These are phyloP conservation scores for Drosophila kokeensis DNA, from an alignment of 2,888 invertebrate species.

Conservation along the genomic window DNA sequence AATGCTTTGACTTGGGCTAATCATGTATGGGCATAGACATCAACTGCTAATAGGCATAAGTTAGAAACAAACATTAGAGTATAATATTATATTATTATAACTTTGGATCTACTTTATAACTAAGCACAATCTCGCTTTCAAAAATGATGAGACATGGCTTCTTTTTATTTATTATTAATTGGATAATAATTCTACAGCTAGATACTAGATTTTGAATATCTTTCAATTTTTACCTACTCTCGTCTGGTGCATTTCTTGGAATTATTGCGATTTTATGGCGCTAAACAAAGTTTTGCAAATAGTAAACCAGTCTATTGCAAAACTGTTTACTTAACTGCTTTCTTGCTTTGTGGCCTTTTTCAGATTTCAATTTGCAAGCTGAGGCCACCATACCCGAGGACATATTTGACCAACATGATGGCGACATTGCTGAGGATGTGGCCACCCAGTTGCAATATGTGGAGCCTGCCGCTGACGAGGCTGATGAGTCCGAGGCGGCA, in stretches of 20 bases:
- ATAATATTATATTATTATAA: not conserved
- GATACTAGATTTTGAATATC: not conserved
- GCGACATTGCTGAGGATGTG: slow-evolving; percentile 63
- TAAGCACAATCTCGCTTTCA: not conserved
- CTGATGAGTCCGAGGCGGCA: slow-evolving; percentile 68
- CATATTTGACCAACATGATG: slow-evolving; percentile 80
- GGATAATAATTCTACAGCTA: not conserved
- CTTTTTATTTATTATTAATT: not conserved
- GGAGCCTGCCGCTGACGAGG: slow-evolving; percentile 45
- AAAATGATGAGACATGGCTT: not conserved
- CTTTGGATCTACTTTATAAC: not conserved
- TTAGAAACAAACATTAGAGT: not conserved
- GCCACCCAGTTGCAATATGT: slow-evolving; percentile 68
- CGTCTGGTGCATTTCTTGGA: not conserved
- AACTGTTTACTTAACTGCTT: slow-evolving; percentile 5
- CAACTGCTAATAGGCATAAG: not conserved
- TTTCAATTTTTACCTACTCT: not conserved
- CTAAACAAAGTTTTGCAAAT: slow-evolving; percentile 16
- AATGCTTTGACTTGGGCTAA: not conserved
- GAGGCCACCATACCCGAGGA: slow-evolving; percentile 82
- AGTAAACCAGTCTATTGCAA: not conserved
- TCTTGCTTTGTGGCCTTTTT: slow-evolving; percentile 19
- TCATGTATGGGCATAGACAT: not conserved
- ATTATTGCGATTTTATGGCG: not conserved
- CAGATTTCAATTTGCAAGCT: slow-evolving; percentile 83